Evolutionary conservation across 1,140 invertebrate genomes (phyloP).

Genomic region (Anastrepha obliqua): DNA sequence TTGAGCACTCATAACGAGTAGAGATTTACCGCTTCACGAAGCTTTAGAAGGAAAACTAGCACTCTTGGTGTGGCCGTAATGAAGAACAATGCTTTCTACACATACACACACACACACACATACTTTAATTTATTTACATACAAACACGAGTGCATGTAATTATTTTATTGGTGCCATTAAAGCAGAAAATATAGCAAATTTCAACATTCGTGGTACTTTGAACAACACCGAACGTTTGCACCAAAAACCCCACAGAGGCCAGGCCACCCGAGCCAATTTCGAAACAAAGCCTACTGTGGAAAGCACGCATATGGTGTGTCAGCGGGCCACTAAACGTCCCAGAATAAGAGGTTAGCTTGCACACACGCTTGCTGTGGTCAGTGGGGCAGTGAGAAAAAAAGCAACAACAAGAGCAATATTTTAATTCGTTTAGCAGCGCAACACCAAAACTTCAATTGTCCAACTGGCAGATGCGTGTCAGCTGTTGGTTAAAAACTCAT

Average conservation of each 20-base stretch:
- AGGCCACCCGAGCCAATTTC: neutral
- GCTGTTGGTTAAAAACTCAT: neutral
- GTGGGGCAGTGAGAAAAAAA: neutral
- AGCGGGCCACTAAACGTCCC: neutral
- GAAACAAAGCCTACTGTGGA: no score
- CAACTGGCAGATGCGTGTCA: conserved; percentile 26
- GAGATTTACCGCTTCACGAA: no score
- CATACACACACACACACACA: no score
- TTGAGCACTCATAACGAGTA: no score
- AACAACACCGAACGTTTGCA: neutral
- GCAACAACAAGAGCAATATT: neutral
- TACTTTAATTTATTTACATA: no score
- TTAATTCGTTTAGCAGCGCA: neutral
- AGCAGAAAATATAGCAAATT: neutral
- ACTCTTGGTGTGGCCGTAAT: no score
- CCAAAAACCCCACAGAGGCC: neutral
- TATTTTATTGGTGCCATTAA: conserved; percentile 5
- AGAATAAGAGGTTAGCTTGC: conserved; percentile 12
- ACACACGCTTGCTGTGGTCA: neutral
- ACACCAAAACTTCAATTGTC: neutral
- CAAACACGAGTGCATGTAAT: neutral
- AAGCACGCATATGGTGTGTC: neutral
- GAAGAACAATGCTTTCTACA: no score
- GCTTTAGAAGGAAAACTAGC: no score
- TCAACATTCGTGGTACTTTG: no score